These are phyloP conservation scores for Diuraphis noxia DNA, from an alignment of 1,140 invertebrate species.

Conservation along the genomic window DNA sequence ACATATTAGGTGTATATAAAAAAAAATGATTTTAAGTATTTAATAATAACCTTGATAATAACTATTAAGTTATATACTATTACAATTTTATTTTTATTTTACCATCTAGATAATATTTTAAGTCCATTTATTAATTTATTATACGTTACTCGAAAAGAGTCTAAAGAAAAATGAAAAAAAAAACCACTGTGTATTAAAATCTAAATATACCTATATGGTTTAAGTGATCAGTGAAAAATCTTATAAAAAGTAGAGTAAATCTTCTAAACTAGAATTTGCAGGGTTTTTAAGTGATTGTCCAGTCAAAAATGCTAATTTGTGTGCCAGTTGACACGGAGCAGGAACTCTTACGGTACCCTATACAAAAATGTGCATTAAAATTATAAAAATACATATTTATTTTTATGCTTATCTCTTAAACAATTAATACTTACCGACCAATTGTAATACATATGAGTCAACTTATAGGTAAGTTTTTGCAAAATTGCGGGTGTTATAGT, in stretches of 20 bases:
- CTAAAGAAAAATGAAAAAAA: too few species aligned
- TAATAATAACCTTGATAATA: too few species aligned
- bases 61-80: too few species aligned
- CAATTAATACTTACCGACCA: neutral
- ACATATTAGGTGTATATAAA: neutral
- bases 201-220: too few species aligned
- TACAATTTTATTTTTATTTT: too few species aligned
- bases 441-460: neutral
- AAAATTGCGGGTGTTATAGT: neutral
- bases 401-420: neutral
- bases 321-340: conserved; percentile 83
- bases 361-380: neutral
- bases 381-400: neutral
- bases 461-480: neutral
- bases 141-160: too few species aligned
- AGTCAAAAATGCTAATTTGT: conserved; percentile 81
- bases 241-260: conserved; percentile 65
- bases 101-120: too few species aligned
- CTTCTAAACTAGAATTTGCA: conserved; percentile 61
- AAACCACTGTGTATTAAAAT: too few species aligned
- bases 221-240: neutral
- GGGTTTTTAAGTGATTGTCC: conserved; percentile 71
- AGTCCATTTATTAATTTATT: too few species aligned
- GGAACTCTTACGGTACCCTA: conserved; percentile 79
- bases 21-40: neutral